Conservation (phyloP, 1,140 invertebrate genomes). For the Drosophila equinoxialis region DNA sequence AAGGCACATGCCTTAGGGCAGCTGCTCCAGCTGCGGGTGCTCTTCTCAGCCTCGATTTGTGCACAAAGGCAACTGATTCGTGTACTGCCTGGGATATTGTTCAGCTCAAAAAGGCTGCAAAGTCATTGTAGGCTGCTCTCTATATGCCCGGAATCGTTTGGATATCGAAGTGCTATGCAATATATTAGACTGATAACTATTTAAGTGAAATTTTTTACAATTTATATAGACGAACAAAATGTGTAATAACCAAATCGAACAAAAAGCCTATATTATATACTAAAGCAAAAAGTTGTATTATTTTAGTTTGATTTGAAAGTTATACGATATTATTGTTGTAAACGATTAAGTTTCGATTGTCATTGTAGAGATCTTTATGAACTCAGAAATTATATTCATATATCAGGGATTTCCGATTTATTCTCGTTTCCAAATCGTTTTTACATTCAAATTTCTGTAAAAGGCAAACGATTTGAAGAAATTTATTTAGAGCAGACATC, state of each 20-base stretch:
- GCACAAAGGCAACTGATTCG: conserved; percentile 86
- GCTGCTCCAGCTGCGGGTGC: conserved; percentile 84
- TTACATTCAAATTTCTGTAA: no score
- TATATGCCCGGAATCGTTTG: neutral
- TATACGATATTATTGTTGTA: no score
- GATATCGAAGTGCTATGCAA: conserved; percentile 35
- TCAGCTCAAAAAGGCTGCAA: conserved; percentile 27
- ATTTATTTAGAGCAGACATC: no score
- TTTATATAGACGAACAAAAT: conserved; percentile 62
- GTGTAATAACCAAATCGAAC: neutral
- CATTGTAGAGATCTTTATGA: no score
- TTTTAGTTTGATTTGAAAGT: no score
- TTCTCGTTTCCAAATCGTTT: no score
- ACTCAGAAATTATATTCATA: no score
- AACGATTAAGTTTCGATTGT: no score
- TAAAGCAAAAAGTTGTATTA: conserved; percentile 29
- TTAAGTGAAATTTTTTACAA: conserved; percentile 48
- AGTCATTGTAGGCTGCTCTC: conserved; percentile 7
- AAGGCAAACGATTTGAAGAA: no score
- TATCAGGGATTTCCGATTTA: no score
- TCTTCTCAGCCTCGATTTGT: conserved; percentile 88
- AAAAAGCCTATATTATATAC: conserved; percentile 27
- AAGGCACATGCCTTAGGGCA: conserved; percentile 91
- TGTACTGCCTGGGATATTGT: conserved; percentile 89
- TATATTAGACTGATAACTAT: conserved; percentile 73